Conservation (phyloP, 1,140 invertebrate genomes). For the Drosophila erecta region DNA sequence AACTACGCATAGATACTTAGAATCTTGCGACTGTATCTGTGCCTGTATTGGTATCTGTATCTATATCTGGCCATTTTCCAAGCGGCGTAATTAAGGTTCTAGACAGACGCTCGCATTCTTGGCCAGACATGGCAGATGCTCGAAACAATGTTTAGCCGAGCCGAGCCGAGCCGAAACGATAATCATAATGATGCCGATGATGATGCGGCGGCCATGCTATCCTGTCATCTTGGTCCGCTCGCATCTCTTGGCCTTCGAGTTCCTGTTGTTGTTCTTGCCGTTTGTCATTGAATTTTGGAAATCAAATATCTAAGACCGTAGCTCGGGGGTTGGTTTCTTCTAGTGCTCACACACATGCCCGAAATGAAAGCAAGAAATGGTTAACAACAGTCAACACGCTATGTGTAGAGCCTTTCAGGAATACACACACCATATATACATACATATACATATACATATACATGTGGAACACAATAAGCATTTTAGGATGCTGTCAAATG, state of each 20-base stretch:
- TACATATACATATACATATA: constrained; percentile 27
- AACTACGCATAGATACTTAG: not conserved
- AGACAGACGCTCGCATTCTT: constrained; percentile 15
- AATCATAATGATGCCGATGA: constrained; percentile 32
- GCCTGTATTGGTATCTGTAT: not conserved
- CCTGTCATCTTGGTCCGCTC: constrained; percentile 34
- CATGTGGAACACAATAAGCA: constrained; percentile 67
- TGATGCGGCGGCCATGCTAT: constrained; percentile 69
- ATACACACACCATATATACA: not conserved
- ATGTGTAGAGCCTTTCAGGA: not conserved
- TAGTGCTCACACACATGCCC: constrained; percentile 28
- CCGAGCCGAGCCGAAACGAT: constrained; percentile 1
- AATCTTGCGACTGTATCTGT: constrained; percentile 6
- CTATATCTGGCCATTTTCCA: constrained; percentile 38
- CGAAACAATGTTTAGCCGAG: constrained; percentile 34
- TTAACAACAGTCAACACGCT: constrained; percentile 51
- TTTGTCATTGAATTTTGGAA: constrained; percentile 65
- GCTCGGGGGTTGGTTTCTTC: constrained; percentile 65
- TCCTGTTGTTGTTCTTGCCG: constrained; percentile 21
- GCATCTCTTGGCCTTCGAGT: constrained; percentile 4
- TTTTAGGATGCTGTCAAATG: constrained; percentile 78
- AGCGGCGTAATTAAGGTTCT: constrained; percentile 36
- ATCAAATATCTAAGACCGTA: constrained; percentile 74
- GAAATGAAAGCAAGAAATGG: constrained; percentile 53
- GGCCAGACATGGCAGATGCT: constrained; percentile 59